Base-by-base conservation (phyloP, 53 echinoderm and acorn worm genomes). In the Echinarachnius parma region DNA sequence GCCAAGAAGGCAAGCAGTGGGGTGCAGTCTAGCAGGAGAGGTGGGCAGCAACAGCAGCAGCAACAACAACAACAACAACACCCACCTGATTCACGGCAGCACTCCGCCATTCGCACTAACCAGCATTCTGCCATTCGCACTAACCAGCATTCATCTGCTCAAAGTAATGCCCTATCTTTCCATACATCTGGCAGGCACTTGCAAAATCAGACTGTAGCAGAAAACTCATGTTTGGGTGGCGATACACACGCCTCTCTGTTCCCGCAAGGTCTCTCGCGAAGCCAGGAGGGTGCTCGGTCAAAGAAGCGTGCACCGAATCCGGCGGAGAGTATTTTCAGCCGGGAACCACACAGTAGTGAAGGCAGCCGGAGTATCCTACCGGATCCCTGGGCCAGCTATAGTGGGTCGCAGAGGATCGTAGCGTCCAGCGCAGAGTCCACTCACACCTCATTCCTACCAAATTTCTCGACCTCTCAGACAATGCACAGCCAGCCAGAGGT, bases 381-480 rank as follows among this genome's bases (percentile, higher is more conserved):
- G 25, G 74, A 72, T 31, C 11, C 21, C 8, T 72, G 74, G 74
- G 26, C 55, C 25, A 34, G 56, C 36, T 27, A 25, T 4, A 34
- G 61, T 34, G 30, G 56, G 1, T 72, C 74, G 26, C 14, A 35
- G 10, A 25, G 74, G 4, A 56, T 25, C 14, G 46, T 34, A 28
- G 36, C 35, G 3, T 56, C 74, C 27, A 56, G 56, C 7, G 65
- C 34, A 1, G 18, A 44, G n/a, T 32, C 61, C 4, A 22, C 55
- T 39, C 37, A 54, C 54, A 5, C 89, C 1, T 34, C 84, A 55
- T 89, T 81, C 75, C 68, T 89, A 13, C 74, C 86, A 9, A 87
- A 96, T 37, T 87, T 89, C 54, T 70, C 96, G 0, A 64, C 79
- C 39, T 84, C 87, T 15, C 85, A 78, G n/a, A 62, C 85, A 0